Evolutionary conservation across 1,140 invertebrate genomes (phyloP).

Genomic region (Tetraneura akinire): DNA sequence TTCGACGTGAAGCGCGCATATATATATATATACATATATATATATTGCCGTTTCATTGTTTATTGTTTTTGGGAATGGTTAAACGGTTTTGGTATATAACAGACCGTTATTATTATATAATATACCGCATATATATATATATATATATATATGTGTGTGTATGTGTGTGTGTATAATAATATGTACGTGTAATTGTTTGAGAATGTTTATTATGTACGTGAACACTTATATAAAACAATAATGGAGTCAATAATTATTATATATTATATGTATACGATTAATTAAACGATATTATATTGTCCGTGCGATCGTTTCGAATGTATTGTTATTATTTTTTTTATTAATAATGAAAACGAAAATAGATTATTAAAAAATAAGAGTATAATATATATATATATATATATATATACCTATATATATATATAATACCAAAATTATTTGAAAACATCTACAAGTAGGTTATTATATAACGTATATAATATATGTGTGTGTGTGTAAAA

Average conservation of each 20-base stretch:
- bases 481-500: too few relatives aligned
- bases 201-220: too few relatives aligned
- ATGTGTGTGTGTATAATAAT: neutral
- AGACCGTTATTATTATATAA: constrained; percentile 38
- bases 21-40: too few relatives aligned
- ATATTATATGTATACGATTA: constrained; percentile 15
- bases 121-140: neutral
- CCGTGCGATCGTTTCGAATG: neutral
- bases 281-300: constrained; percentile 42
- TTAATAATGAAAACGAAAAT: neutral
- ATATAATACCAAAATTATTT: too few relatives aligned
- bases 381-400: too few relatives aligned
- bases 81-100: constrained; percentile 33
- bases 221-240: constrained; percentile 6
- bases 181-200: constrained; percentile 1
- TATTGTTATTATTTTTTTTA: too few relatives aligned
- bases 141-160: neutral
- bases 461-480: too few relatives aligned
- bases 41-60: constrained; percentile 15
- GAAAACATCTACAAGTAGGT: too few relatives aligned
- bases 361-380: constrained; percentile 8
- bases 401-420: too few relatives aligned
- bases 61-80: constrained; percentile 45
- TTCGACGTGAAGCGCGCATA: constrained; percentile 25
- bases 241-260: neutral